Base-by-base conservation (phyloP, 2,888 invertebrate genomes). In the Acrobeloides nanus region DNA sequence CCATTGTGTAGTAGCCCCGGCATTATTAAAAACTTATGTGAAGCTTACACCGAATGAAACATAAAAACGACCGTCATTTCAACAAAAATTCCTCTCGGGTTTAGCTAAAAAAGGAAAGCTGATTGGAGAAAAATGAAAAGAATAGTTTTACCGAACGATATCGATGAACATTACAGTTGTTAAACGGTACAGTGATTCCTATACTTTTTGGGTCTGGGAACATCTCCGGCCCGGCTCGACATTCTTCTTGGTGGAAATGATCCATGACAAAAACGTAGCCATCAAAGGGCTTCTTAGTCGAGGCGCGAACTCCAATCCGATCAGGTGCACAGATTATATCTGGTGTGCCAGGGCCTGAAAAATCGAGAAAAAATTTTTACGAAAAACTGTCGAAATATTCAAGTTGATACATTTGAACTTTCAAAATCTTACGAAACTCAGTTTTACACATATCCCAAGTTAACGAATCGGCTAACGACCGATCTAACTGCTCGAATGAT, bases 391-490 rank as follows among this genome's bases (percentile, higher is more conserved):
- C 31, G 10, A 12, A 10, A 29, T n/a, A 12, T 29, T 29, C 10
- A 10, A 29, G 31, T 29, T 12, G n/a, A 10, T n/a, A 12, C 31
- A n/a, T 12, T 29, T 10, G 31, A 29, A 29, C 31, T 12, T 29
- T 10, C 10, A 29, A 35, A 10, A 4, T 50, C 64, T 48, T 40
- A 71, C 71, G 56, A 45, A 68, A 73, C 39, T 68, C 67, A 2
- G 66, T 66, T 23, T 64, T 62, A 61, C 73, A 73, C 68, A 73
- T 69, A 48, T 73, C 69, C 60, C 64, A 63, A 2, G 68, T 69
- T 33, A 73, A 48, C 7, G 70, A 61, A 33, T 68, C 64, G 18
- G 67, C 66, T 23, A 73, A 51, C 0, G 64, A 54, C 31, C 57
- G 52, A 52, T 73, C 69, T 33, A 73, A 48, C 39, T 68, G 62